Conservation (phyloP, 23 tunicate species). For the Phallusia fumigata region DNA sequence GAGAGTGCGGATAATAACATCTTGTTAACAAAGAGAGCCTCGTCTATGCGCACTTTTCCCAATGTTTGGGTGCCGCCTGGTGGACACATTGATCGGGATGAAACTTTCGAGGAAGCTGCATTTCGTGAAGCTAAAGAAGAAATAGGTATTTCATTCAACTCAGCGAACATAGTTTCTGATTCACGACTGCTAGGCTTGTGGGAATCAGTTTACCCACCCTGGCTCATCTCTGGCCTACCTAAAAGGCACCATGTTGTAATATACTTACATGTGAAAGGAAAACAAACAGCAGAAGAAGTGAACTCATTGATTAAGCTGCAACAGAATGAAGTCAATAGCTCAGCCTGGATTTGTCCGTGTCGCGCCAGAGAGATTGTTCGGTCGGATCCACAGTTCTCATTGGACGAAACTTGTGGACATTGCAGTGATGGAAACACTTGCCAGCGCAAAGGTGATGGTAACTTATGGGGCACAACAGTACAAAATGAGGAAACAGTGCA, state of each 20-base stretch:
- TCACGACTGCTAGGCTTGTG: slow-evolving; percentile 52
- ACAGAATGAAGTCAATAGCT: slow-evolving; percentile 38
- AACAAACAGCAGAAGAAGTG: slow-evolving; percentile 33
- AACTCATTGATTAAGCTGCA: slow-evolving; percentile 28
- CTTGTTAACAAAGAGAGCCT: slow-evolving; percentile 47
- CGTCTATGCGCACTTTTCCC: slow-evolving; percentile 75
- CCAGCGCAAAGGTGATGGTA: neutral
- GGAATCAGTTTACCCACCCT: slow-evolving; percentile 78
- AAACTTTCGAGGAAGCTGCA: slow-evolving; percentile 55
- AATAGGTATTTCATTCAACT: slow-evolving; percentile 39
- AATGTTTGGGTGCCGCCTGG: slow-evolving; percentile 92
- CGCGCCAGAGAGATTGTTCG: slow-evolving; percentile 21
- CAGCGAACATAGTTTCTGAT: neutral
- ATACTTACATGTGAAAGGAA: slow-evolving; percentile 36
- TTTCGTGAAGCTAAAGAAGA: slow-evolving; percentile 66
- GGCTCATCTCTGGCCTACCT: slow-evolving; percentile 21
- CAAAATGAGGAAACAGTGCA: slow-evolving; percentile 1
- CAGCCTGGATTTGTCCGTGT: slow-evolving; percentile 57
- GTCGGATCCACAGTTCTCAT: slow-evolving; percentile 27
- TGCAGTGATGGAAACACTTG: neutral
- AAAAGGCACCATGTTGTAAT: slow-evolving; percentile 68
- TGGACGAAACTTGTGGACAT: neutral
- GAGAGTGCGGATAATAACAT: slow-evolving; percentile 58
- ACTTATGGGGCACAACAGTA: slow-evolving; percentile 6
- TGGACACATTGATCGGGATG: slow-evolving; percentile 57